Conservation (phyloP, 2,888 invertebrate genomes). For the Tridacna gigas region DNA sequence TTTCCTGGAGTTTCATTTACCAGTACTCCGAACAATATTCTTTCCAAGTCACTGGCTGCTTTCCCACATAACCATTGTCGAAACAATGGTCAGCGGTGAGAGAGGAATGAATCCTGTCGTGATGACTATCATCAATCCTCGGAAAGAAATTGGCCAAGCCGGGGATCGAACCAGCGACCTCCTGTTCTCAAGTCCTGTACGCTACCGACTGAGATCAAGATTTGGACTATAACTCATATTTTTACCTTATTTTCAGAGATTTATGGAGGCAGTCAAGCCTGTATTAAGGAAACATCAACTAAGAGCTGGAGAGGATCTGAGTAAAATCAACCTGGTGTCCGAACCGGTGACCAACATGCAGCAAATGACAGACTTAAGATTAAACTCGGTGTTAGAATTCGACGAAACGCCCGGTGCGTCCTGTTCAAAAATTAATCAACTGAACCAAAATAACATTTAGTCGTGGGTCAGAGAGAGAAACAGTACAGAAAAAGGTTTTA, state of each 20-base stretch:
- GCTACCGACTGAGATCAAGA: too few species aligned
- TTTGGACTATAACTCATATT: too few species aligned
- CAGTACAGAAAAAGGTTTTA: background rate
- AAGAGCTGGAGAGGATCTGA: conserved; percentile 72
- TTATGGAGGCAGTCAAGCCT: conserved; percentile 68
- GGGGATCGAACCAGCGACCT: too few species aligned
- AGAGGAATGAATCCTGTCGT: too few species aligned
- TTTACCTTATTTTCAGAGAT: conserved; percentile 63
- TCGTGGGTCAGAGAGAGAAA: background rate
- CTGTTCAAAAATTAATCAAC: conserved; percentile 15
- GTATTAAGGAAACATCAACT: conserved; percentile 73
- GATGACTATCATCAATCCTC: too few species aligned
- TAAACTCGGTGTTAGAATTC: conserved; percentile 12
- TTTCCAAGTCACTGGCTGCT: too few species aligned
- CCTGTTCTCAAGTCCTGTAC: too few species aligned
- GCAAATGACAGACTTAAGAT: conserved; percentile 17
- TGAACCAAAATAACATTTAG: background rate
- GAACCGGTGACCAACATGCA: conserved; percentile 15
- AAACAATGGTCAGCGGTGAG: too few species aligned
- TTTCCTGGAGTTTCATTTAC: too few species aligned
- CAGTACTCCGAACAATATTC: too few species aligned
- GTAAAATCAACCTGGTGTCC: conserved; percentile 61
- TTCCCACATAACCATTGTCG: too few species aligned
- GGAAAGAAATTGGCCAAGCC: too few species aligned
- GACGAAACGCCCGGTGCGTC: conserved; percentile 1